Percentiles rank a stretch among this genome's conserved stretches.
Conservation (phyloP, 1,140 invertebrate genomes). For the Pseudachorutes palmiensis region DNA sequence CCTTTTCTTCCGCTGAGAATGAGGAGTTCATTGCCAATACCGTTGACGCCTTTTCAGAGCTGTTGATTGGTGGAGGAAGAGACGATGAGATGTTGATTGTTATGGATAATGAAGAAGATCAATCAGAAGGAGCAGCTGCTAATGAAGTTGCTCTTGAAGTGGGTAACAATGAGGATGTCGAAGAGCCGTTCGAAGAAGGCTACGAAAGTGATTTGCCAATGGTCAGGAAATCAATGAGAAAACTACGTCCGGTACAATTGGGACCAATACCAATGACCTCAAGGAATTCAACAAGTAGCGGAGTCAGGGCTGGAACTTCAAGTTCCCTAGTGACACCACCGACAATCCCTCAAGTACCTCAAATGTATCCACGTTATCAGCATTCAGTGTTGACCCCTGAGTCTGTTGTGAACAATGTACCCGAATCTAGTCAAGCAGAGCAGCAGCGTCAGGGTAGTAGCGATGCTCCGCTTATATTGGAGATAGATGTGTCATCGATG, state of each 20-base stretch:
- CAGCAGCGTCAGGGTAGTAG: no score
- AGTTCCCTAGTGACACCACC: neutral
- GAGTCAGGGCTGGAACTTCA: neutral
- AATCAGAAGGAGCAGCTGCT: neutral
- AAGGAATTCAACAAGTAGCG: no score
- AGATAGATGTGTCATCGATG: no score
- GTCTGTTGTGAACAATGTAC: no score
- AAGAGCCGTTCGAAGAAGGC: slow-evolving; percentile 26
- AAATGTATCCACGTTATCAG: no score
- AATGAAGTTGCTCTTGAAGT: neutral
- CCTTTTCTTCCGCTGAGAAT: neutral
- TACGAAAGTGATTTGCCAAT: slow-evolving; percentile 36
- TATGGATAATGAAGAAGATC: slow-evolving; percentile 3
- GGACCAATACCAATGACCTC: slow-evolving; percentile 30
- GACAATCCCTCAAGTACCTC: no score
- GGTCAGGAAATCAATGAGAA: slow-evolving; percentile 33
- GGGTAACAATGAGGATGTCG: neutral
- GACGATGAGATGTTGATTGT: slow-evolving; percentile 24
- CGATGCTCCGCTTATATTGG: no score
- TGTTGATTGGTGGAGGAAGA: slow-evolving; percentile 25
- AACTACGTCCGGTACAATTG: slow-evolving; percentile 31
- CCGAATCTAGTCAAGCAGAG: no score
- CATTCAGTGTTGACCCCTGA: no score
- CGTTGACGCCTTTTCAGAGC: slow-evolving; percentile 21
- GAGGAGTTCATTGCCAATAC: neutral